Conservation (phyloP, 2,113 vertebrate species). For the Chrysemys picta region DNA sequence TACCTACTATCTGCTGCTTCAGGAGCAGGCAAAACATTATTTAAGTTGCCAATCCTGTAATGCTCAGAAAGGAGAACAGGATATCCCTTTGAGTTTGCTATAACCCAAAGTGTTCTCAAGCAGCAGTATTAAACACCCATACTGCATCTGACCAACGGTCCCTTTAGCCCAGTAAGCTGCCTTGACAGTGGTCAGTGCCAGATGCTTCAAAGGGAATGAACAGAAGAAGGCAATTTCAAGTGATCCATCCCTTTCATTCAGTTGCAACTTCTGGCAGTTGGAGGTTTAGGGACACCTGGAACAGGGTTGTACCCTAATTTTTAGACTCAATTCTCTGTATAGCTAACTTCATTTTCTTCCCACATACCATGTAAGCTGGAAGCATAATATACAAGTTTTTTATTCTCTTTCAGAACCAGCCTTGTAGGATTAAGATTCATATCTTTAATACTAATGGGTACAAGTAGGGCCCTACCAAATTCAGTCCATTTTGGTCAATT, state of each 20-base stretch:
- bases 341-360: too few species aligned
- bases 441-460: too few species aligned
- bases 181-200: neutral
- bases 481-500: too few species aligned
- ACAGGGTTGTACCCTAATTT: neutral
- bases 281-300: neutral
- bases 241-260: neutral
- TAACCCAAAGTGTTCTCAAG: too few species aligned
- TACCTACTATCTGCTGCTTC: neutral
- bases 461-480: too few species aligned
- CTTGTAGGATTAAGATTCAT: too few species aligned
- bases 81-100: too few species aligned
- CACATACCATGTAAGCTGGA: too few species aligned
- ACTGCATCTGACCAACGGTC: neutral
- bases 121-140: neutral
- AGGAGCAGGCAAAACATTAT: neutral
- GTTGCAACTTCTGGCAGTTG: neutral
- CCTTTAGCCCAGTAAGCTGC: neutral
- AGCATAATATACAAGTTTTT: too few species aligned
- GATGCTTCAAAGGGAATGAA: neutral
- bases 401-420: too few species aligned
- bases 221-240: neutral
- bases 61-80: neutral
- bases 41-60: neutral
- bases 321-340: neutral